Base-by-base conservation (phyloP, 2,888 invertebrate genomes). In the Lepas anatifera region DNA sequence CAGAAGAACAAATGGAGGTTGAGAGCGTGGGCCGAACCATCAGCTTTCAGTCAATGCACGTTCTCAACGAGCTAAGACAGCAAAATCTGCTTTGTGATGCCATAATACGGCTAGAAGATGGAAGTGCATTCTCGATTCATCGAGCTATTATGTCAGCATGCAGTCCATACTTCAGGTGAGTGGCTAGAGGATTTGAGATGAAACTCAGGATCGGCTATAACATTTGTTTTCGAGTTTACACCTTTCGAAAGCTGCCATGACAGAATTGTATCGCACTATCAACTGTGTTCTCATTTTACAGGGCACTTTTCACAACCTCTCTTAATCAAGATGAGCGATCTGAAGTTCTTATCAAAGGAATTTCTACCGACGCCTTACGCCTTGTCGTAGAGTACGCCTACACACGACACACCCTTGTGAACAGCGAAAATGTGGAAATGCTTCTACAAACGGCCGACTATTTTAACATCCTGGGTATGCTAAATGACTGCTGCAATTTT, bases 61-160 rank as follows among this genome's bases (percentile, higher is more conserved):
- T 90, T 73, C 84, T 94, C 73, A 89, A 89, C 81, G 91, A 93
- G 76, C 85, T 94, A 76, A 85, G 90, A 77, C 87, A 89, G 78
- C 87, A 87, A 77, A 90, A 90, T 78, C 85, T 91, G 76, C 85
- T 94, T 63, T 93, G 93, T 80, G 95, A 95, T 81, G 94, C 93
- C 8, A 86, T 88, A 50, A 85, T 93, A 75, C 84, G 89, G 74
- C 86, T 91, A 70, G 89, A 90, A 76, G 93, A 93, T 79, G 90
- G 90, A 72, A 86, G 87, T 69, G 83, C 85, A 73, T 92, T 92
- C 78, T 89, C 89, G 50, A 90, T 95, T 69, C 95, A 95, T 81
- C 86, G 92, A 73, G 88, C 90, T 71, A 89, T 93, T 75, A 84
- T 93, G 76, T 90, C 90, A 72, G 89, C 93, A 70, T 92, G 92